Conservation (phyloP, 2,888 invertebrate species). For the Ethmia dodecea region DNA sequence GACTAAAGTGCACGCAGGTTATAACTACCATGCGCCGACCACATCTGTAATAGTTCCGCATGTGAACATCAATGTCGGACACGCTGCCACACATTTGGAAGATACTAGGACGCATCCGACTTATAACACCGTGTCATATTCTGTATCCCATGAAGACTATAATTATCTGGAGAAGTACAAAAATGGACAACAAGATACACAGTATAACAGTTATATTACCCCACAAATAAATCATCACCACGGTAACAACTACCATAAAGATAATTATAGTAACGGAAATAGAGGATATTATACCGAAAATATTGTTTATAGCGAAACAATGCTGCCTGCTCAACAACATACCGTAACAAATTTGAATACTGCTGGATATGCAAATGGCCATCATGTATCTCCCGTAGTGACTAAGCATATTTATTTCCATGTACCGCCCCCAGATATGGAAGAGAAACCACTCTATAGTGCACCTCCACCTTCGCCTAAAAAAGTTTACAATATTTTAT, state of each 20-base stretch:
- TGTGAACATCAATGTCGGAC: too few relatives aligned
- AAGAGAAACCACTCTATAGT: slow-evolving; percentile 69
- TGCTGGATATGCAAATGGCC: slow-evolving; percentile 1
- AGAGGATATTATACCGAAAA: background rate
- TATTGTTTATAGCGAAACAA: background rate
- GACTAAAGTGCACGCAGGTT: background rate
- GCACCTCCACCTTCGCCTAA: slow-evolving; percentile 66
- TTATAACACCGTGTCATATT: slow-evolving; percentile 19
- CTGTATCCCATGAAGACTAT: slow-evolving; percentile 28
- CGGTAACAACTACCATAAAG: background rate
- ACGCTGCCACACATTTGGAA: too few relatives aligned
- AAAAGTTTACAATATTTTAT: slow-evolving; percentile 86
- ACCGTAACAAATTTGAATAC: too few relatives aligned
- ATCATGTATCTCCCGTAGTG: slow-evolving; percentile 46
- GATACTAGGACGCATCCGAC: too few relatives aligned
- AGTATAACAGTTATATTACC: slow-evolving; percentile 7
- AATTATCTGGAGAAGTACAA: slow-evolving; percentile 28
- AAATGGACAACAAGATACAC: slow-evolving; percentile 15
- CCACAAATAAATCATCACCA: slow-evolving; percentile 1
- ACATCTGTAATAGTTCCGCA: background rate
- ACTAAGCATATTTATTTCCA: slow-evolving; percentile 86
- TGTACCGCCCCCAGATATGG: slow-evolving; percentile 83
- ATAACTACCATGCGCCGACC: background rate
- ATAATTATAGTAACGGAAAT: background rate
- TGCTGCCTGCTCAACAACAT: background rate